Base-by-base conservation (phyloP, 1,140 invertebrate genomes). In the Pseudomyrmex pallidus region DNA sequence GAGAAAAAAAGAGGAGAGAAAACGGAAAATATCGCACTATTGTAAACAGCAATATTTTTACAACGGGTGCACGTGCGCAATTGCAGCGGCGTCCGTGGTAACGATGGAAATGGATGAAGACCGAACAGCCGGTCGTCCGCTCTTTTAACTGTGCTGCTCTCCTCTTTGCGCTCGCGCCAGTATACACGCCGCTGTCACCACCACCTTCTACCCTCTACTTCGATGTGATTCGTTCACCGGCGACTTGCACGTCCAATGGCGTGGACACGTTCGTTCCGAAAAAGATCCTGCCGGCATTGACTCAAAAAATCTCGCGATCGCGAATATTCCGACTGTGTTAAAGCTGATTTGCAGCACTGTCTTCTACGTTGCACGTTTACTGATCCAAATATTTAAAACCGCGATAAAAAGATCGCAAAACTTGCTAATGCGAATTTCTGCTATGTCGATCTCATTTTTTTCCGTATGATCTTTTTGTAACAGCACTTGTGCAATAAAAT, bases 31-130 rank as follows among this genome's bases (percentile, higher is more conserved):
- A n/a, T 63, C 46, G 52, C 44, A 68, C 67, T 77, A 74, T 35
- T 73, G 85, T 87, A 56, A 78, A 78, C 35, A 35, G 48, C 7
- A 70, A 48, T 64, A 54, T 80, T 86, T 17, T 44, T 57, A 25
- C 63, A 22, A 13, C 57, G 35, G 52, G 63, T 46, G 54, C 86
- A 87, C 74, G 82, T 64, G 74, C 74, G 25, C 63, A 50, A 78
- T 67, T 74, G 68, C 46, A 13, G 46, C 46, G 61, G 52, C 63
- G 22, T 54, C 52, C 44, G 54, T 25, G 57, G 52, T 50, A 48
- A 13, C 85, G 70, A 67, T 9, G 12, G 59, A 35, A 35, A 15
- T 25, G 17, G 25, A 72, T 35, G 35, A 35, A 35, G 35, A 35
- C 35, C 5, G 35, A 7, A 35, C 35, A 35, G 35, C 35, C 35